phyloP scores from a whole-genome alignment of 2,888 invertebrate species.

The Synergus umbraculus region DNA sequence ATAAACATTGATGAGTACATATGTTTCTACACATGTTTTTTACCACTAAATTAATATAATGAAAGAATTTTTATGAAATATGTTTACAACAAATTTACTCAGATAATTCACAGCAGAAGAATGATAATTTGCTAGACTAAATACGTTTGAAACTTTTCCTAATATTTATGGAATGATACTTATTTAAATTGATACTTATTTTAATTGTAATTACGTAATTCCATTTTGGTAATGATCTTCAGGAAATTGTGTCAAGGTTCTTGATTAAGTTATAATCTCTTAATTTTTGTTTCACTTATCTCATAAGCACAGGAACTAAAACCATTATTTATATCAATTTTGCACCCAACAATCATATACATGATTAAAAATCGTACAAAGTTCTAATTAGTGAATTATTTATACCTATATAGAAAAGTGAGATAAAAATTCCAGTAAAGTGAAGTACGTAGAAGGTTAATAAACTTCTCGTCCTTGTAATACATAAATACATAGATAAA shows the following conservation, averaged over 20 bases:
- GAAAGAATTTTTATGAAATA: neutral
- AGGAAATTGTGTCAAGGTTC: neutral
- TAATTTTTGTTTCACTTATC: neutral
- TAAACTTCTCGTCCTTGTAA: neutral
- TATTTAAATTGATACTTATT: too few species aligned
- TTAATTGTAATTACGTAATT: neutral
- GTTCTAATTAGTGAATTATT: neutral
- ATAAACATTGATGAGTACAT: neutral
- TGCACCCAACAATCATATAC: neutral
- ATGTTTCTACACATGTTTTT: too few species aligned
- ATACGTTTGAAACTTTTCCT: constrained; percentile 12
- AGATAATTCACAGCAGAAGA: neutral
- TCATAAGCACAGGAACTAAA: neutral
- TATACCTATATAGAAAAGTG: neutral
- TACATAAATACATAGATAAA: neutral
- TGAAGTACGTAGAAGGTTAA: neutral
- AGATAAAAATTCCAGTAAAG: neutral
- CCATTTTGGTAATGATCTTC: neutral
- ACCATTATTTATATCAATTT: neutral
- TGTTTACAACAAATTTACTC: constrained; percentile 1
- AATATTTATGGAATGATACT: neutral
- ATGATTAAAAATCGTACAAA: neutral
- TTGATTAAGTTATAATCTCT: neutral
- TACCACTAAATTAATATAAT: neutral
- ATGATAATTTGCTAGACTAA: neutral